These are phyloP conservation scores for Malthinus flaveolus DNA, from an alignment of 2,888 invertebrate species.

Conservation along the genomic window DNA sequence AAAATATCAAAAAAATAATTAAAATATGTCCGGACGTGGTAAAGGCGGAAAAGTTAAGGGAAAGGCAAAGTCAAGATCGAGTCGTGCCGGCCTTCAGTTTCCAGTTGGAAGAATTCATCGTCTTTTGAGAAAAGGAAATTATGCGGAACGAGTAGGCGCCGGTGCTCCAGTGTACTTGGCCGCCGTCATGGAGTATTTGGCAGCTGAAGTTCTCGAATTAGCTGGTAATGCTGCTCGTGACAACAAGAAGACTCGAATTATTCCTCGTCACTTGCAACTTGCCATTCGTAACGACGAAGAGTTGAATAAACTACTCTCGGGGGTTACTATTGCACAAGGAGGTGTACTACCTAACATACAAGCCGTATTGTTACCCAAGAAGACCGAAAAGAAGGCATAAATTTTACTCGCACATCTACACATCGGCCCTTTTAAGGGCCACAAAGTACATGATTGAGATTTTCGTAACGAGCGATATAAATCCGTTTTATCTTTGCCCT, in stretches of 20 bases:
- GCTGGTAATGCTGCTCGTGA: conserved; percentile 67
- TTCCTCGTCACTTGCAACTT: conserved; percentile 74
- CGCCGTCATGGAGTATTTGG: conserved; percentile 64
- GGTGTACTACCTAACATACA: conserved; percentile 84
- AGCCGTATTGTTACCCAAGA: conserved; percentile 73
- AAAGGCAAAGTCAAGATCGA: too few relatives aligned
- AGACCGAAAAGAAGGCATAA: conserved; percentile 52
- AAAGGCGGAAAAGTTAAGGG: too few relatives aligned
- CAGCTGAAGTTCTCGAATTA: conserved; percentile 69
- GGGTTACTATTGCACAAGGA: conserved; percentile 84
- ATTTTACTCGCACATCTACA: too few relatives aligned
- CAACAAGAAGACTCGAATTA: conserved; percentile 74
- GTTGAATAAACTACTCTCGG: conserved; percentile 73
- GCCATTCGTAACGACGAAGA: conserved; percentile 84
- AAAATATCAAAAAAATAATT: too few relatives aligned
- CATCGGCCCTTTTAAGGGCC: too few relatives aligned
- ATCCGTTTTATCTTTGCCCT: too few relatives aligned
- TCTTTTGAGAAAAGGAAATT: conserved; percentile 64
- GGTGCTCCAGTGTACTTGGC: conserved; percentile 54
- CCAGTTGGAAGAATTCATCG: conserved; percentile 34
- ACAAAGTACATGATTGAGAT: too few relatives aligned
- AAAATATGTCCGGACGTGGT: too few relatives aligned
- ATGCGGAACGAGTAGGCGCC: conserved; percentile 62
- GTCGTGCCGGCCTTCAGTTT: too few relatives aligned
- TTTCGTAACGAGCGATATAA: too few relatives aligned